A percentile compares a stretch with the other conserved stretches of the same genome.
Conservation (phyloP, 2,888 invertebrate species). For the Drosophila pseudotalamancana region DNA sequence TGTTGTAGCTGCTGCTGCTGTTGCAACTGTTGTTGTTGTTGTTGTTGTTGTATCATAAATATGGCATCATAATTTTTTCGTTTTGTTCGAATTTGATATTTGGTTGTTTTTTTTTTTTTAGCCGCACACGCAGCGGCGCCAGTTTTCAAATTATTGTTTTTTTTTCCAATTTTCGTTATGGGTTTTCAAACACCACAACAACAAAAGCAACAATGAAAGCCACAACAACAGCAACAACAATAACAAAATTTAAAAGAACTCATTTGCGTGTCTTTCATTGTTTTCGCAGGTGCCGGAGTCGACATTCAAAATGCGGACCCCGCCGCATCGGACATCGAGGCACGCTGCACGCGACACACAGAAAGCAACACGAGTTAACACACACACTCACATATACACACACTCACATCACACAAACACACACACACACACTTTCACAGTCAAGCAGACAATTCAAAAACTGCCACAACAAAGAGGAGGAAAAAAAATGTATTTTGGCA, state of each 20-base stretch:
- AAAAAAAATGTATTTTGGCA: constrained; percentile 33
- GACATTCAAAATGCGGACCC: constrained; percentile 31
- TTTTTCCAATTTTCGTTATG: not conserved
- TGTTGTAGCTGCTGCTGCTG: constrained; percentile 70
- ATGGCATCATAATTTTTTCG: constrained; percentile 60
- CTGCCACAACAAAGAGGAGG: constrained; percentile 32
- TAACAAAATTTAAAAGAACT: constrained; percentile 19
- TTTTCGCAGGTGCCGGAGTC: constrained; percentile 47
- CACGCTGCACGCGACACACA: constrained; percentile 21
- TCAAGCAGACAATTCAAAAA: constrained; percentile 2
- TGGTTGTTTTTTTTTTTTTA: constrained; percentile 19
- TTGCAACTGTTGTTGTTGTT: constrained; percentile 1
- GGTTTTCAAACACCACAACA: constrained; percentile 31
- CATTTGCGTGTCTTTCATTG: constrained; percentile 58
- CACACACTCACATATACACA: constrained; percentile 4
- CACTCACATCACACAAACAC: not conserved
- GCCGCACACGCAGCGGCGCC: constrained; percentile 63
- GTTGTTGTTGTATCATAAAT: constrained; percentile 45
- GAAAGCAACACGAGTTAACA: constrained; percentile 3
- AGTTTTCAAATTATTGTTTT: constrained; percentile 31
- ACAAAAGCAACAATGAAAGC: constrained; percentile 21
- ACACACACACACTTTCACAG: not conserved
- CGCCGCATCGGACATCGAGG: constrained; percentile 1
- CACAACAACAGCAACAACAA: constrained; percentile 16
- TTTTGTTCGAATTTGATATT: constrained; percentile 52